These are phyloP conservation scores for Caenorhabditis zanzibari DNA, from an alignment of 2,888 invertebrate species.

Conservation along the genomic window DNA sequence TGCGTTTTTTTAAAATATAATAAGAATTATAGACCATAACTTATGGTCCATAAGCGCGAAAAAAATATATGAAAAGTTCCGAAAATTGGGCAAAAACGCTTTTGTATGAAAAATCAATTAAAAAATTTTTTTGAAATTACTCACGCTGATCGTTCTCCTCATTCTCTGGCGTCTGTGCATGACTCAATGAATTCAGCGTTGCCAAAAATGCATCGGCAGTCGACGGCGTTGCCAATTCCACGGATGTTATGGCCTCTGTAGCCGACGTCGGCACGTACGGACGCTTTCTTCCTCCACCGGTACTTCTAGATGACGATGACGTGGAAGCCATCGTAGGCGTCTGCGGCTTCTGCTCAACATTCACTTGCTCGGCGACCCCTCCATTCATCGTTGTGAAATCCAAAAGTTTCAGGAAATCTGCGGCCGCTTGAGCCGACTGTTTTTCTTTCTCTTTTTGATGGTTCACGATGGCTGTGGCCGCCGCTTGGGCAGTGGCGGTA, in stretches of 20 bases:
- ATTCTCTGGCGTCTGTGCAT: constrained; percentile 57
- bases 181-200: constrained; percentile 63
- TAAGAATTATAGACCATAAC: no score
- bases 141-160: constrained; percentile 63
- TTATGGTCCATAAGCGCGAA: no score
- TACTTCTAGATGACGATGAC: constrained; percentile 16
- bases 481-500: constrained; percentile 42
- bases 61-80: no score
- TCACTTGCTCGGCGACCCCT: not conserved
- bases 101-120: not conserved
- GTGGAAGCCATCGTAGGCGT: not conserved
- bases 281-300: constrained; percentile 44
- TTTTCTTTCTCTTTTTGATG: constrained; percentile 59
- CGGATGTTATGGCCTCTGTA: constrained; percentile 44
- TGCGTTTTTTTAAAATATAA: no score
- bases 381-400: constrained; percentile 45
- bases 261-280: constrained; percentile 59
- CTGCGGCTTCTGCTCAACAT: constrained; percentile 11
- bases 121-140: not conserved
- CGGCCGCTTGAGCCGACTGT: constrained; percentile 19
- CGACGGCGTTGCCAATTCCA: constrained; percentile 59
- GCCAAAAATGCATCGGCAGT: constrained; percentile 70
- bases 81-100: no score
- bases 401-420: constrained; percentile 53
- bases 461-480: constrained; percentile 54